Evolutionary conservation across 2,888 invertebrate genomes (phyloP), one percentile per base, ranked within the genome.

Genomic region (Drosophila mimetica): DNA sequence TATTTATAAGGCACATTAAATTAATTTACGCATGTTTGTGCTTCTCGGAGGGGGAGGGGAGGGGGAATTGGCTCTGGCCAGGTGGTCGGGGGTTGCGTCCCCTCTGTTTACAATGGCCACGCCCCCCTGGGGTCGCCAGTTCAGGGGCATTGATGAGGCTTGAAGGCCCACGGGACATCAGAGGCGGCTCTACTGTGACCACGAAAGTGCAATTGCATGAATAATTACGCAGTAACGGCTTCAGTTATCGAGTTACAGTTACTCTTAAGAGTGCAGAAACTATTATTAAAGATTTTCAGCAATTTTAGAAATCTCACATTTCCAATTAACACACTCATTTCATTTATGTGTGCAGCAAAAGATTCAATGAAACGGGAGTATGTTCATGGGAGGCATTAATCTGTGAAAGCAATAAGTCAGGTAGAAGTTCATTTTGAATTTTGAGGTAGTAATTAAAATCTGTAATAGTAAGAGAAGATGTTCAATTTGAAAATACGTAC

Each of bases 1-100:
- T 86, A 86, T 86, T 86, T 86, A 86, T 86, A 84, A 81, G 87
- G 76, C 71, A 81, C 85, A 88, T 86, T 86, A 86, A 86, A 86
- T 86, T 88, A 86, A 86, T 86, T 86, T 86, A 84, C 87, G 82
- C 81, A 81, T 81, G 88, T 76, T 88, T 77, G 60, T 82, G 65
- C 76, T 73, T 58, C 47, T 39, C 28, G 44, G 1, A 9, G 42
- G 22, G 42, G 44, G 11, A 22, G 25, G 13, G 36, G n/a, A 14
- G 4, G 30, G 30, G 28, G 28, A 28, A 8, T 28, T 28, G 28
- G 11, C 32, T 5, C n/a, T 36, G 34, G 18, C 14, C 34, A 28
- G 34, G 22, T 30, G 25, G 59, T 13, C 8, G 13, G 36, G n/a
- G 13, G n/a, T 41, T 36, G n/a, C 34, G 41, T 18, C 18, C 47